Evolutionary conservation across 2,113 vertebrate species (phyloP), one percentile per base, ranked within the genome.

Genomic region (Coptodon bakossiorum): DNA sequence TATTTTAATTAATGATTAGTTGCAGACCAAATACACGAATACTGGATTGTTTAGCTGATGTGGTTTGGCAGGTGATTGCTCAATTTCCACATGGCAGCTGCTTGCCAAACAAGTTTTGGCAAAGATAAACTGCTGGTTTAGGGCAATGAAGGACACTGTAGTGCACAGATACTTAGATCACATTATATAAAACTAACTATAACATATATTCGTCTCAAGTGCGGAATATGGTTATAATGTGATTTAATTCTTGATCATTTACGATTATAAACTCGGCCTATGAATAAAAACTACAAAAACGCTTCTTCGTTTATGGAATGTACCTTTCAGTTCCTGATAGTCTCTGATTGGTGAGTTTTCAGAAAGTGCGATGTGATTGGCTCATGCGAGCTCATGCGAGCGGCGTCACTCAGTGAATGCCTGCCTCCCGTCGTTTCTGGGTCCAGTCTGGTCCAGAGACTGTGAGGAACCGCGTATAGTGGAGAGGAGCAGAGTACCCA

Each of bases 211-310:
- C 4, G 8, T 66, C 63, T 29, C 12, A 78, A 4, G 16, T 27
- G 6, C 3, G 0, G 80, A 63, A 31, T 40, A 5, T 48, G 2
- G 6, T 24, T 68, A 19, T 13, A 83, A 61, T 61, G 57, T 61
- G 29, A 61, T 61, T 61, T 34, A 4, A 8, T 6, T 6, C n/a
- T 38, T 16, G 1, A 27, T 82, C 56, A n/a, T 54, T 79, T 22
- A 27, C 6, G 6, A 7, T 24, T 5, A 57, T 61, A 80, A 45
- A 43, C 31, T 82, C 31, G 12, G 8, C 4, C 7, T 27, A 1
- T 5, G 29, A 3, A 16, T 9, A 88, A 84, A 94, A 96, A 97
- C 96, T 95, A 95, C 96, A 95, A 91, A 54, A 87, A 53, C 5
- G 34, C 84, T 22, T 4, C 78, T 66, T 3, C 45, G 45, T 19